Conservation (phyloP, 2,888 invertebrate genomes). For the Acrobasis consociella region DNA sequence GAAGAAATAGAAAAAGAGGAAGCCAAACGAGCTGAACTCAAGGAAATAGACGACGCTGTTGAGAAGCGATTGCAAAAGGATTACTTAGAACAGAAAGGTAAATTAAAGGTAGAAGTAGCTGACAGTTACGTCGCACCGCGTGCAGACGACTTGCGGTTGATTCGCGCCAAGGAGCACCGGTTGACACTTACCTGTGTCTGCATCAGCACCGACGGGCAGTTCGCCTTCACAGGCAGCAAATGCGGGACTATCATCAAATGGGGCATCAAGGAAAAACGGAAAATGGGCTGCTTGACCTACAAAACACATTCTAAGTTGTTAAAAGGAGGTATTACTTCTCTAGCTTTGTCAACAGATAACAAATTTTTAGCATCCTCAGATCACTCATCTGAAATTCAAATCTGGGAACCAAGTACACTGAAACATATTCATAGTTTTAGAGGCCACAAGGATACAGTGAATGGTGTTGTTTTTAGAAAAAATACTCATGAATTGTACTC, state of each 20-base stretch:
- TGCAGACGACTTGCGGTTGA: slow-evolving; percentile 65
- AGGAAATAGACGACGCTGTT: slow-evolving; percentile 85
- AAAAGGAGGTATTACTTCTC: slow-evolving; percentile 82
- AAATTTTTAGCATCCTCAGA: slow-evolving; percentile 88
- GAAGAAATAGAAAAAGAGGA: slow-evolving; percentile 93
- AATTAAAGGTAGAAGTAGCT: slow-evolving; percentile 89
- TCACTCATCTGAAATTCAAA: slow-evolving; percentile 85
- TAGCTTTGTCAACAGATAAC: slow-evolving; percentile 90
- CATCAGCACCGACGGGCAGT: slow-evolving; percentile 87
- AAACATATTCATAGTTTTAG: slow-evolving; percentile 90
- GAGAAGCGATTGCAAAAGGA: slow-evolving; percentile 91
- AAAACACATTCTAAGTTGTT: slow-evolving; percentile 66
- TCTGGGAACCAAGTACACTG: slow-evolving; percentile 92
- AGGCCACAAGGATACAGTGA: slow-evolving; percentile 89
- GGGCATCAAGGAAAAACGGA: slow-evolving; percentile 85
- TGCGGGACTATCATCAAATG: slow-evolving; percentile 95
- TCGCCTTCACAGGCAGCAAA: slow-evolving; percentile 92
- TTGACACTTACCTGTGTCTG: slow-evolving; percentile 91
- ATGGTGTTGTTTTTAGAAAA: slow-evolving; percentile 92
- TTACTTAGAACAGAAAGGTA: slow-evolving; percentile 93
- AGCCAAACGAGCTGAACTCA: slow-evolving; percentile 85
- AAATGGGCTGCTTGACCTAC: slow-evolving; percentile 81
- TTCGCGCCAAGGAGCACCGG: slow-evolving; percentile 91
- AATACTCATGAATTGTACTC: slow-evolving; percentile 94
- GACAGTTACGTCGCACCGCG: slow-evolving; percentile 68